phyloP scores from a whole-genome alignment of 2,888 invertebrate genomes.

The Octodonta nipae region DNA sequence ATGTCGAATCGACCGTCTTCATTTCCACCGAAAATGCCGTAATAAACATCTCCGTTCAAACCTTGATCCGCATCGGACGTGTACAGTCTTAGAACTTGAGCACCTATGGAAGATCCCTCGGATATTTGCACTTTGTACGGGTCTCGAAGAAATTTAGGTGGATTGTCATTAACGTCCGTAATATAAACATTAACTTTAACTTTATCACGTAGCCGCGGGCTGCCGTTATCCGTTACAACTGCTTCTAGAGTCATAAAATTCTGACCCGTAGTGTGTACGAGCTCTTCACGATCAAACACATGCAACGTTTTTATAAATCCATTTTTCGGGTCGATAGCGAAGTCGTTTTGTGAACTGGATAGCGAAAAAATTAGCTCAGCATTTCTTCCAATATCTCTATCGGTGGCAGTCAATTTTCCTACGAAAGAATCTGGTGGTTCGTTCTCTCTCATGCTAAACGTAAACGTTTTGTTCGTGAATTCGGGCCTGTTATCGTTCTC shows the following conservation, averaged over 20 bases:
- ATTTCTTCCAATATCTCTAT: constrained; percentile 80
- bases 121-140: constrained; percentile 83
- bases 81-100: constrained; percentile 72
- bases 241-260: constrained; percentile 75
- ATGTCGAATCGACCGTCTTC: constrained; percentile 64
- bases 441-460: constrained; percentile 79
- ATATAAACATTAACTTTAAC: constrained; percentile 78
- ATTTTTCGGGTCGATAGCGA: constrained; percentile 76
- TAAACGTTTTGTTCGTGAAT: constrained; percentile 82
- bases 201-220: constrained; percentile 61
- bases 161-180: constrained; percentile 83
- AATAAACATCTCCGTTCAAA: constrained; percentile 78
- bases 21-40: constrained; percentile 69
- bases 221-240: constrained; percentile 74
- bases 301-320: constrained; percentile 79
- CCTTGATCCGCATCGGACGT: constrained; percentile 82
- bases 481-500: constrained; percentile 92
- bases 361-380: constrained; percentile 79
- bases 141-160: constrained; percentile 67
- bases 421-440: constrained; percentile 81
- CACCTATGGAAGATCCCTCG: constrained; percentile 70
- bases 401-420: constrained; percentile 78
- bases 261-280: constrained; percentile 63
- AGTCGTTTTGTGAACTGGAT: constrained; percentile 61
- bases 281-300: constrained; percentile 77